phyloP scores from a whole-genome alignment of 2,888 invertebrate genomes.

The Thymelicus lineola region DNA sequence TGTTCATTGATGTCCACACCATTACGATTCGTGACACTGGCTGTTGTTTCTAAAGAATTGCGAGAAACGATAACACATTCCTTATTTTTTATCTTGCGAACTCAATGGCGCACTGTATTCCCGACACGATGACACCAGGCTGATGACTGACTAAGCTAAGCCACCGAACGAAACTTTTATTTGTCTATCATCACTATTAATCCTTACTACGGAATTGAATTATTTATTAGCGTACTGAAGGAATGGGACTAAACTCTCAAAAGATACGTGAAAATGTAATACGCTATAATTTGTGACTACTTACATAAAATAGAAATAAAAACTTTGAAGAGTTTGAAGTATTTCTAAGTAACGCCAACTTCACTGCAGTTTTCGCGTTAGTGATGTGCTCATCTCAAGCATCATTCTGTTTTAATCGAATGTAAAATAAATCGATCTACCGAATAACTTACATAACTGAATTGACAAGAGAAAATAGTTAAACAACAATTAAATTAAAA shows the following conservation, averaged over 20 bases:
- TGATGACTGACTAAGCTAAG: conserved; percentile 61
- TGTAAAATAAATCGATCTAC: not conserved
- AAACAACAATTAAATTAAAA: too few relatives aligned
- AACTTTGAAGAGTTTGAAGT: conserved; percentile 55
- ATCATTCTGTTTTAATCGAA: not conserved
- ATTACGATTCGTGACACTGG: conserved; percentile 65
- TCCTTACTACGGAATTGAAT: conserved; percentile 47
- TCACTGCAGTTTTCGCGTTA: conserved; percentile 55
- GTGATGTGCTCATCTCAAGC: conserved; percentile 2
- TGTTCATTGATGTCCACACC: conserved; percentile 61
- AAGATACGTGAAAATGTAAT: conserved; percentile 59
- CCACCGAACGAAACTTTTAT: conserved; percentile 56
- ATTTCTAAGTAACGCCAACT: conserved; percentile 75
- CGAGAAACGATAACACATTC: conserved; percentile 67
- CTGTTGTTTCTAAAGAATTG: conserved; percentile 53
- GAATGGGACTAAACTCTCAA: conserved; percentile 47
- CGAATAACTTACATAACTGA: too few relatives aligned
- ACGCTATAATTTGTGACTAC: conserved; percentile 63
- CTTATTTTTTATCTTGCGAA: conserved; percentile 64
- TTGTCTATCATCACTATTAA: conserved; percentile 53
- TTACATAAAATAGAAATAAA: conserved; percentile 76
- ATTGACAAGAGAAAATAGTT: too few relatives aligned
- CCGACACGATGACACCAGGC: conserved; percentile 74
- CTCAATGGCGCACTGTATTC: conserved; percentile 77
- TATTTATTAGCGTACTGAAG: conserved; percentile 43